Percentiles rank a stretch among this genome's conserved stretches.
phyloP scores from a whole-genome alignment of 2,888 invertebrate species.

The Tenthredo mesomela region DNA sequence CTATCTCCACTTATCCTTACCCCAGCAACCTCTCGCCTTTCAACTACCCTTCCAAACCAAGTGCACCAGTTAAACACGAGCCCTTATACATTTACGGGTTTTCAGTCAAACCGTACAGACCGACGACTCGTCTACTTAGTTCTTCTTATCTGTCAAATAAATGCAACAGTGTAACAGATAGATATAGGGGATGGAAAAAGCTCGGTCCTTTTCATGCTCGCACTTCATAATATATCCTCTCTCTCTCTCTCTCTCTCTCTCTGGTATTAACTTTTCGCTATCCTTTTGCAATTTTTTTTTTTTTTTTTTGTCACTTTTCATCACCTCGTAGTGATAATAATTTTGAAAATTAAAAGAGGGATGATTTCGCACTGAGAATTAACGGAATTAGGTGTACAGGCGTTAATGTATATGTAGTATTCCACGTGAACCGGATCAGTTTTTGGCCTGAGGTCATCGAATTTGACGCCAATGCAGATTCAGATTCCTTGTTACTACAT shows the following conservation, averaged over 20 bases:
- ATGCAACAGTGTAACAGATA: not conserved
- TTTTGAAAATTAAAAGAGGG: too few relatives aligned
- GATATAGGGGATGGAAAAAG: not conserved
- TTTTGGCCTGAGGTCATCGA: too few relatives aligned
- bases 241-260: not conserved
- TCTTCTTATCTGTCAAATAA: not conserved
- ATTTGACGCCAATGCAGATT: too few relatives aligned
- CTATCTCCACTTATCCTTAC: slow-evolving; percentile 43
- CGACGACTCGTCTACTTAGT: not conserved
- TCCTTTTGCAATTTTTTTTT: not conserved
- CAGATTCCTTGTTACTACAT: too few relatives aligned
- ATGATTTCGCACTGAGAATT: too few relatives aligned
- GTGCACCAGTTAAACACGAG: slow-evolving; percentile 41
- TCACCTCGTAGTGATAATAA: too few relatives aligned
- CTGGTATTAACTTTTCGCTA: not conserved
- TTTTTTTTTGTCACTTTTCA: too few relatives aligned
- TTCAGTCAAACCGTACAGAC: not conserved
- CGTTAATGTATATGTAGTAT: too few relatives aligned
- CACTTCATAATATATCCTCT: not conserved
- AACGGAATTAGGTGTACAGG: too few relatives aligned
- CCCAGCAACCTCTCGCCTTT: slow-evolving; percentile 36
- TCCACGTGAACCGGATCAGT: too few relatives aligned
- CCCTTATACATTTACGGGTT: slow-evolving; percentile 34
- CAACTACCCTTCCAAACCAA: slow-evolving; percentile 38
- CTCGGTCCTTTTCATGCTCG: not conserved